phyloP scores from a whole-genome alignment of 2,113 vertebrate species.

The Poeciliopsis turrubarensis region DNA sequence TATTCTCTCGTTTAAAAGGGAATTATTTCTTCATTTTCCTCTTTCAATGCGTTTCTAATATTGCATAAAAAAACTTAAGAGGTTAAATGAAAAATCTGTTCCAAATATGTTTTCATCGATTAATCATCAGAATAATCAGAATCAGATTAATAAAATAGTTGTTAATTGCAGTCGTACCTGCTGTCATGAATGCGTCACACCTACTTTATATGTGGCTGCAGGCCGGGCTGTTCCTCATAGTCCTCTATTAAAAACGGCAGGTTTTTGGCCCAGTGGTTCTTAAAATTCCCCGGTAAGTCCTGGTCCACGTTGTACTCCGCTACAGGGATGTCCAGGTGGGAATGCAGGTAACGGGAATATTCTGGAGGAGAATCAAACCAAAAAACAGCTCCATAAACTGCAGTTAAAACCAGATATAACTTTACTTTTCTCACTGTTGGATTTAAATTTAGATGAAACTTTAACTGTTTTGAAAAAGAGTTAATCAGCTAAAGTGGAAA shows the following conservation, averaged over 20 bases:
- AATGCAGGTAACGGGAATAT: constrained; percentile 95
- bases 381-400: neutral
- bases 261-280: constrained; percentile 98
- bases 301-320: constrained; percentile 91
- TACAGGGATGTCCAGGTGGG: constrained; percentile 92
- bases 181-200: constrained; percentile 23
- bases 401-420: no score
- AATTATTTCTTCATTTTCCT: neutral
- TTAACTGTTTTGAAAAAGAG: no score
- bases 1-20: no score
- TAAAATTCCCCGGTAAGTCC: constrained; percentile 95
- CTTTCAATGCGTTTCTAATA: no score
- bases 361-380: constrained; percentile 73
- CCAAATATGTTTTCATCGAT: no score
- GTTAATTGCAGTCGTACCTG: neutral
- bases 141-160: no score
- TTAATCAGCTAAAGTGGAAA: no score
- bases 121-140: no score
- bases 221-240: constrained; percentile 96
- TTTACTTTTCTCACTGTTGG: neutral
- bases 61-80: no score
- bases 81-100: no score
- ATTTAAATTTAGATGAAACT: no score
- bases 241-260: constrained; percentile 96
- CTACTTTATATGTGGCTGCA: constrained; percentile 97